Evolutionary conservation across 2,888 invertebrate species (phyloP).

Genomic region (Spodoptera picta): DNA sequence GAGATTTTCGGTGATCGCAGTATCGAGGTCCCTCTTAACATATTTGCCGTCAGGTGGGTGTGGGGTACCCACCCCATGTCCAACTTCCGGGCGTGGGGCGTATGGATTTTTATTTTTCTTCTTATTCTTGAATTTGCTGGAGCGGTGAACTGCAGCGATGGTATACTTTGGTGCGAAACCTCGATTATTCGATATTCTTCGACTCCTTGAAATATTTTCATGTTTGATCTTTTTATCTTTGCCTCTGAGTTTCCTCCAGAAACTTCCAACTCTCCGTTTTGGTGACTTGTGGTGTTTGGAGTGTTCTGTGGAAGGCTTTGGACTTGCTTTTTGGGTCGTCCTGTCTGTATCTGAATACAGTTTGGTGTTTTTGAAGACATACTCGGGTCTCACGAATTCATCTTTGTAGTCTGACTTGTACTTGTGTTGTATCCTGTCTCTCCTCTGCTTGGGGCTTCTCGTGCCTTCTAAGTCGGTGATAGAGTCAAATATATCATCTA

Average conservation of each 20-base stretch:
- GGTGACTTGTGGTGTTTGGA: slow-evolving; percentile 35
- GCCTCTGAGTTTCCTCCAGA: slow-evolving; percentile 58
- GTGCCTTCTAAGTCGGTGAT: slow-evolving; percentile 53
- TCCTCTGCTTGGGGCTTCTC: slow-evolving; percentile 39
- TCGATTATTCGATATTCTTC: slow-evolving; percentile 22
- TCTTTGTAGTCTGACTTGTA: slow-evolving; percentile 41
- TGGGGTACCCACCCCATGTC: background rate
- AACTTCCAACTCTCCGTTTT: slow-evolving; percentile 36
- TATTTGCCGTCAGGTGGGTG: slow-evolving; percentile 4
- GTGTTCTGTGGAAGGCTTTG: slow-evolving; percentile 21
- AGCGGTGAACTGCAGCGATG: background rate
- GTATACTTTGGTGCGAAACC: background rate
- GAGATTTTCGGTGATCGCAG: no score
- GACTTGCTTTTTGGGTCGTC: background rate
- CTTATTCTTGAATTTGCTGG: background rate
- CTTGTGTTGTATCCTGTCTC: slow-evolving; percentile 50
- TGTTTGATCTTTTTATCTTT: slow-evolving; percentile 42
- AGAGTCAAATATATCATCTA: slow-evolving; percentile 60
- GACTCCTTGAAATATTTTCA: slow-evolving; percentile 14
- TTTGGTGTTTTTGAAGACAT: slow-evolving; percentile 3
- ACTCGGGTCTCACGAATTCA: slow-evolving; percentile 2
- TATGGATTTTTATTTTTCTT: slow-evolving; percentile 16
- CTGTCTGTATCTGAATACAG: background rate
- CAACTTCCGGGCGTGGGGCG: background rate
- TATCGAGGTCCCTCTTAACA: slow-evolving; percentile 24